Percentiles rank a stretch among this genome's conserved stretches.
phyloP scores from a whole-genome alignment of 64 coral and sea anemone species.

The Pocillopora verrucosa region DNA sequence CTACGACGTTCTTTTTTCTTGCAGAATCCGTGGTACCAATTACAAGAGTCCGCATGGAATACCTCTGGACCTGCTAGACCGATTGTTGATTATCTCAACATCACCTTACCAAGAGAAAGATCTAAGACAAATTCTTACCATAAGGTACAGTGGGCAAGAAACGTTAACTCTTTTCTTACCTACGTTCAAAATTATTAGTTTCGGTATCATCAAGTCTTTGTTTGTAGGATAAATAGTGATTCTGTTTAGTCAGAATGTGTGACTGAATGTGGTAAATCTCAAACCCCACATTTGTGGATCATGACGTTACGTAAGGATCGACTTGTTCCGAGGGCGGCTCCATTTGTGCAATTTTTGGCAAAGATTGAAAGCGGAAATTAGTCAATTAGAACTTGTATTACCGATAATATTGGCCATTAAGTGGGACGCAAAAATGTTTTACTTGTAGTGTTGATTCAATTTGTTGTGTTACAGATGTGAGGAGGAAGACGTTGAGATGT shows the following conservation, averaged over 20 bases:
- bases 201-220: too few species aligned
- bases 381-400: too few species aligned
- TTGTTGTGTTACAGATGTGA: slow-evolving; percentile 71
- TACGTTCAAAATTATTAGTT: neutral
- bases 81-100: slow-evolving; percentile 94
- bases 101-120: slow-evolving; percentile 95
- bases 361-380: too few species aligned
- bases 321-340: too few species aligned
- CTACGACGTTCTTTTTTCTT: neutral
- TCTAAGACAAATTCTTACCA: slow-evolving; percentile 90
- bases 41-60: slow-evolving; percentile 99
- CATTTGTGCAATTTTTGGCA: too few species aligned
- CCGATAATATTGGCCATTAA: neutral
- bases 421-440: neutral
- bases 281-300: too few species aligned
- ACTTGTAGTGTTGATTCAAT: neutral
- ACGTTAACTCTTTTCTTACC: neutral
- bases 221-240: too few species aligned
- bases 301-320: too few species aligned
- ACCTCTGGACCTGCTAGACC: slow-evolving; percentile 91
- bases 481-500: slow-evolving; percentile 98
- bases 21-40: slow-evolving; percentile 98
- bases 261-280: too few species aligned
- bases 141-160: slow-evolving; percentile 50
- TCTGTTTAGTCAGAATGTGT: too few species aligned